phyloP scores from a whole-genome alignment of 2,888 invertebrate species.

The Augiades crinisus region DNA sequence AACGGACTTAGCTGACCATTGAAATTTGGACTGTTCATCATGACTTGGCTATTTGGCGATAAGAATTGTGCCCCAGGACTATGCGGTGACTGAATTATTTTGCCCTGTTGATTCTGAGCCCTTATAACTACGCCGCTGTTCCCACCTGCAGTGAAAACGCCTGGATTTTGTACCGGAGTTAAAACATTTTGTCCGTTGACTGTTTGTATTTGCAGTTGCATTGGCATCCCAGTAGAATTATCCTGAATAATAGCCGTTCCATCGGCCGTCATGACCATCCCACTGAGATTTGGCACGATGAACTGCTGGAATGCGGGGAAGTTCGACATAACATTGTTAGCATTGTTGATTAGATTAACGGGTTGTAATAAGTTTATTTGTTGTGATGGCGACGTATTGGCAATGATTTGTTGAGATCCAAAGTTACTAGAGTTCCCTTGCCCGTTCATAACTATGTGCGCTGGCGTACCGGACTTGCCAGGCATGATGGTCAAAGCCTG shows the following conservation, averaged over 20 bases:
- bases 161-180: slow-evolving; percentile 85
- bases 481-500: slow-evolving; percentile 90
- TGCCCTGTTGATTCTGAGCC: slow-evolving; percentile 87
- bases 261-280: slow-evolving; percentile 92
- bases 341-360: slow-evolving; percentile 88
- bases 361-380: slow-evolving; percentile 90
- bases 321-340: slow-evolving; percentile 86
- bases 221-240: slow-evolving; percentile 83
- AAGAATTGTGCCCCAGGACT: slow-evolving; percentile 87
- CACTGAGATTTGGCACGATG: slow-evolving; percentile 89
- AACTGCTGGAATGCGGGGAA: slow-evolving; percentile 92
- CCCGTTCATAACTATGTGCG: slow-evolving; percentile 90
- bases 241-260: slow-evolving; percentile 89
- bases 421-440: slow-evolving; percentile 82
- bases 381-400: slow-evolving; percentile 79
- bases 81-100: slow-evolving; percentile 85
- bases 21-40: slow-evolving; percentile 87
- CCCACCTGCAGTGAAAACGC: slow-evolving; percentile 83
- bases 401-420: slow-evolving; percentile 85
- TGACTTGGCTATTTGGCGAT: slow-evolving; percentile 88
- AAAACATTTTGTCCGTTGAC: slow-evolving; percentile 89
- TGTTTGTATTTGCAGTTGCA: slow-evolving; percentile 90
- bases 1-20: slow-evolving; percentile 91
- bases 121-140: slow-evolving; percentile 91
- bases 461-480: slow-evolving; percentile 86